Conservation (phyloP, 2,888 invertebrate genomes). For the Apodemia duryi region DNA sequence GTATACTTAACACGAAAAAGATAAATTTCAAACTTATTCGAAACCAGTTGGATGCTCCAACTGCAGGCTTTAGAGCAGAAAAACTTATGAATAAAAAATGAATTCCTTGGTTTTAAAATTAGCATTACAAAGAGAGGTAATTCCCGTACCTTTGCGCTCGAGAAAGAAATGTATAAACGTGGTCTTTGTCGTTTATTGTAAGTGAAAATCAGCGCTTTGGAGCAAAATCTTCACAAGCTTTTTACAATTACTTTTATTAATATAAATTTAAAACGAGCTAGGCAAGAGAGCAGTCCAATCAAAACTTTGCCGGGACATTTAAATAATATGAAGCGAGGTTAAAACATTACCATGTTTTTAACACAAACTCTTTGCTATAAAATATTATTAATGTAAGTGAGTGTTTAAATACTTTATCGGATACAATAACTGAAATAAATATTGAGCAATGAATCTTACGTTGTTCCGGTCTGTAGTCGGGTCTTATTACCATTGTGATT, state of each 20-base stretch:
- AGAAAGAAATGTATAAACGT: slow-evolving; percentile 68
- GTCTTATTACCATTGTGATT: too few species aligned
- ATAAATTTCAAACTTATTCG: slow-evolving; percentile 62
- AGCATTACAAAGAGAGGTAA: slow-evolving; percentile 77
- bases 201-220: slow-evolving; percentile 62
- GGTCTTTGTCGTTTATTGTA: slow-evolving; percentile 63
- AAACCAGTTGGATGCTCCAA: slow-evolving; percentile 66
- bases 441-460: too few species aligned
- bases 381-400: background rate
- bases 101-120: slow-evolving; percentile 78
- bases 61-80: slow-evolving; percentile 72
- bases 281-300: slow-evolving; percentile 19
- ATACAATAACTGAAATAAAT: too few species aligned
- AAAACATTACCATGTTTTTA: background rate
- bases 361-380: background rate
- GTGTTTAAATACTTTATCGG: too few species aligned
- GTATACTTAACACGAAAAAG: slow-evolving; percentile 35
- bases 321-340: background rate
- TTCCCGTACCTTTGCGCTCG: slow-evolving; percentile 71
- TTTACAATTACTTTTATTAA: slow-evolving; percentile 22
- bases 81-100: slow-evolving; percentile 79
- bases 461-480: too few species aligned
- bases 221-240: slow-evolving; percentile 24
- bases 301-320: slow-evolving; percentile 13
- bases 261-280: slow-evolving; percentile 24